A percentile compares a stretch with the other conserved stretches of the same genome.
phyloP scores from a whole-genome alignment of 2,888 invertebrate genomes.

The Nipponacmea schrenckii region DNA sequence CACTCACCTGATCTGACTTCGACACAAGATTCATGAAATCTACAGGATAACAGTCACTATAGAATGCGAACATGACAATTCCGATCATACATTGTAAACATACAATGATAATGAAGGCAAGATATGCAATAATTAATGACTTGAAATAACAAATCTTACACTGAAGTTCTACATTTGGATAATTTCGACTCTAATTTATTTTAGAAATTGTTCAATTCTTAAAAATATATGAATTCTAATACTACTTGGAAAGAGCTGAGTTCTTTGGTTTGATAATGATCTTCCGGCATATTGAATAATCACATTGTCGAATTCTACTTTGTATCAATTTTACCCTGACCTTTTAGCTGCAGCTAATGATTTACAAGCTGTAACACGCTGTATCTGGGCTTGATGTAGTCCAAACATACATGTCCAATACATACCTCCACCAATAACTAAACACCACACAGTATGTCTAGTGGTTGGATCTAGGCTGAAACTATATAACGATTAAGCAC shows the following conservation, averaged over 20 bases:
- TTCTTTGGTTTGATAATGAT: too few relatives aligned
- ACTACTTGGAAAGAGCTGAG: too few relatives aligned
- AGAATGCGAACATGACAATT: conserved; percentile 83
- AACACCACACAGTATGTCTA: not conserved
- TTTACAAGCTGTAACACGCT: conserved; percentile 89
- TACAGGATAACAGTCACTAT: conserved; percentile 86
- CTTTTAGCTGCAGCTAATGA: conserved; percentile 65
- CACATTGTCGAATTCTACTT: not conserved
- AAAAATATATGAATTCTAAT: too few relatives aligned
- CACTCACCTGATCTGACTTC: conserved; percentile 67
- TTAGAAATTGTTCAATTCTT: too few relatives aligned
- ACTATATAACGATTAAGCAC: too few relatives aligned
- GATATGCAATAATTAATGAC: conserved; percentile 14
- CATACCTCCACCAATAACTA: conserved; percentile 63
- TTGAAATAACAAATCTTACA: not conserved
- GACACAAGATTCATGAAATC: conserved; percentile 72
- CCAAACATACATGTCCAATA: conserved; percentile 94
- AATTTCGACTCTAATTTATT: too few relatives aligned
- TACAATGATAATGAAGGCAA: conserved; percentile 81
- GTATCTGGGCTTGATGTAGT: conserved; percentile 93
- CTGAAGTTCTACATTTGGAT: not conserved
- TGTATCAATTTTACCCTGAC: not conserved
- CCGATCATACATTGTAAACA: conserved; percentile 87
- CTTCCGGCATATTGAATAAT: too few relatives aligned
- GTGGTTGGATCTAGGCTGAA: not conserved